Conservation (phyloP, 2,888 invertebrate species). For the Apotomis turbidana region DNA sequence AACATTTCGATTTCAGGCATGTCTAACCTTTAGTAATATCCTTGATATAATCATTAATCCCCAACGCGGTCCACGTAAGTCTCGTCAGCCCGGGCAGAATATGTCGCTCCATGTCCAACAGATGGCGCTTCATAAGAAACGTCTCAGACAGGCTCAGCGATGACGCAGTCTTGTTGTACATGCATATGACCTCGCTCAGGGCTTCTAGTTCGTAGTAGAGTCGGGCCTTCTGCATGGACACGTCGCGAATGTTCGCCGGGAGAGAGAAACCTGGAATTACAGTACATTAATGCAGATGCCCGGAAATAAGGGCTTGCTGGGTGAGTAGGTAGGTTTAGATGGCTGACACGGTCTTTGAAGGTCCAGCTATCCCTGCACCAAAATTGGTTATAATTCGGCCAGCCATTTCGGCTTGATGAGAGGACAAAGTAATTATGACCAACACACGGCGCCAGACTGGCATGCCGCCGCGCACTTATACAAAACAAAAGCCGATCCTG, state of each 20-base stretch:
- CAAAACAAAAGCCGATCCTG: no score
- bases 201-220: constrained; percentile 87
- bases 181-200: constrained; percentile 82
- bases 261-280: constrained; percentile 66
- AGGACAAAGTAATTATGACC: no score
- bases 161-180: constrained; percentile 86
- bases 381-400: no score
- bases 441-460: no score
- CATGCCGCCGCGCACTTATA: no score
- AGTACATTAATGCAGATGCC: no score
- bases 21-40: constrained; percentile 73
- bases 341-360: no score
- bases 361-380: no score
- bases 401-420: no score
- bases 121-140: constrained; percentile 86
- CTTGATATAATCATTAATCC: constrained; percentile 88
- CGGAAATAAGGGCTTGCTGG: no score
- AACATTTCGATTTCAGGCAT: not conserved
- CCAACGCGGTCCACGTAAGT: constrained; percentile 94
- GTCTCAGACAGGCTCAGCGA: constrained; percentile 89
- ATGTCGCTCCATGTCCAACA: constrained; percentile 88
- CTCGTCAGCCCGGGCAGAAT: constrained; percentile 92
- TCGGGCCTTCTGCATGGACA: constrained; percentile 85
- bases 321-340: no score
- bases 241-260: constrained; percentile 78